Conservation (phyloP, 1,140 invertebrate species). For the Zaprionus vittiger region DNA sequence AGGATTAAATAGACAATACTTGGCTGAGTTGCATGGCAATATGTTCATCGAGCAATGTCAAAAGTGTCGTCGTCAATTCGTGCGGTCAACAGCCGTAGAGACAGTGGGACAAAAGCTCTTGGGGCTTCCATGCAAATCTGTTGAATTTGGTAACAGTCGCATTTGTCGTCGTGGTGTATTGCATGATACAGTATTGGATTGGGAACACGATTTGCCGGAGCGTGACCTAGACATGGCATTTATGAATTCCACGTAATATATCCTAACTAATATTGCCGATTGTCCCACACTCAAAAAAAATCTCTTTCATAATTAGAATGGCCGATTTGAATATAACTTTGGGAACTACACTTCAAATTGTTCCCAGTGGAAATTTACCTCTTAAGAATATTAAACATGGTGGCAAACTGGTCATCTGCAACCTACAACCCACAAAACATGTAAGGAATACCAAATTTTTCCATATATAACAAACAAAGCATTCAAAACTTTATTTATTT, state of each 20-base stretch:
- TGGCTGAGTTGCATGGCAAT: slow-evolving; percentile 98
- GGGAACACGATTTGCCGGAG: slow-evolving; percentile 97
- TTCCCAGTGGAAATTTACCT: slow-evolving; percentile 98
- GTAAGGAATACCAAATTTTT: slow-evolving; percentile 85
- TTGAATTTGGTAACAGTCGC: slow-evolving; percentile 86
- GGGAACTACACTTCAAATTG: slow-evolving; percentile 98
- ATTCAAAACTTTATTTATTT: not conserved
- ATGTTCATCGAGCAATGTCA: slow-evolving; percentile 98
- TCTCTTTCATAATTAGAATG: slow-evolving; percentile 85
- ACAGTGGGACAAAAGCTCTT: slow-evolving; percentile 96
- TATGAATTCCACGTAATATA: slow-evolving; percentile 92
- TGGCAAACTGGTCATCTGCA: slow-evolving; percentile 96
- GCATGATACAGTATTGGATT: slow-evolving; percentile 98
- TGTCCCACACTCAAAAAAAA: slow-evolving; percentile 2
- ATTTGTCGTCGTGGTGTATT: slow-evolving; percentile 92
- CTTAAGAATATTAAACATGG: slow-evolving; percentile 94
- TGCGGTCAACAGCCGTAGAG: slow-evolving; percentile 90
- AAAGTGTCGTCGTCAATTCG: slow-evolving; percentile 91
- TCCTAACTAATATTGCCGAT: not conserved
- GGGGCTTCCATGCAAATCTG: slow-evolving; percentile 87
- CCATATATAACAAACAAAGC: not conserved
- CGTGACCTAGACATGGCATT: slow-evolving; percentile 94
- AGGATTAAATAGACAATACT: slow-evolving; percentile 90
- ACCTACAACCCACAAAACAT: slow-evolving; percentile 98
- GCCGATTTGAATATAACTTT: slow-evolving; percentile 97